Evolutionary conservation across 1,140 invertebrate species (phyloP).

Genomic region (Aphidius gifuensis): DNA sequence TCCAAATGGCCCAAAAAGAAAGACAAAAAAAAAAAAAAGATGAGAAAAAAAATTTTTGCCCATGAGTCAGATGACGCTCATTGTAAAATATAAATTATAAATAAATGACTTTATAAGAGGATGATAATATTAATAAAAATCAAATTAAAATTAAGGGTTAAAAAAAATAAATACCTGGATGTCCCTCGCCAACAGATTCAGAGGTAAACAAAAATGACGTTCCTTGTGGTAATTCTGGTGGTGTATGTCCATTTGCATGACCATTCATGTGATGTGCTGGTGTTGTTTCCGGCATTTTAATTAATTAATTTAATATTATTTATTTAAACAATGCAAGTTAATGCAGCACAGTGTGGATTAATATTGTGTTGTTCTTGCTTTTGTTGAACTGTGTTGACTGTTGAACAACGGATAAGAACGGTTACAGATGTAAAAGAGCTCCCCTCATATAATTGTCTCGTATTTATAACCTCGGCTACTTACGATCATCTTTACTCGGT

Average conservation of each 20-base stretch:
- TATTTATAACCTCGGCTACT: no score
- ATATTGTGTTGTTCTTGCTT: no score
- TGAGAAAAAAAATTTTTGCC: not conserved
- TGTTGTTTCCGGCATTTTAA: constrained; percentile 69
- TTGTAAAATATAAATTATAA: not conserved
- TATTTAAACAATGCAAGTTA: no score
- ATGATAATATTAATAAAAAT: not conserved
- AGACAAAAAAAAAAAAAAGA: not conserved
- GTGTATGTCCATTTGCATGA: constrained; percentile 70
- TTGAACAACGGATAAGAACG: no score
- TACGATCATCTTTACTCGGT: no score
- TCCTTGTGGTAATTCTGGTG: constrained; percentile 73
- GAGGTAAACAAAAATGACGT: constrained; percentile 96
- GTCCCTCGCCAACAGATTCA: constrained; percentile 98
- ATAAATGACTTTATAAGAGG: not conserved
- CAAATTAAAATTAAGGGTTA: constrained; percentile 6
- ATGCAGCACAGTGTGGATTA: no score
- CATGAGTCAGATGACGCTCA: not conserved
- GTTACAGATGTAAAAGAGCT: no score
- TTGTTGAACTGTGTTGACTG: no score
- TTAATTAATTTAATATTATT: no score
- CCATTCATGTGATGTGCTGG: constrained; percentile 69
- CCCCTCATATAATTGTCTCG: no score
- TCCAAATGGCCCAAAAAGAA: not conserved
- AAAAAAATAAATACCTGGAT: constrained; percentile 71